Evolutionary conservation across 2,888 invertebrate species (phyloP).

Genomic region (Tortricodes alternella): DNA sequence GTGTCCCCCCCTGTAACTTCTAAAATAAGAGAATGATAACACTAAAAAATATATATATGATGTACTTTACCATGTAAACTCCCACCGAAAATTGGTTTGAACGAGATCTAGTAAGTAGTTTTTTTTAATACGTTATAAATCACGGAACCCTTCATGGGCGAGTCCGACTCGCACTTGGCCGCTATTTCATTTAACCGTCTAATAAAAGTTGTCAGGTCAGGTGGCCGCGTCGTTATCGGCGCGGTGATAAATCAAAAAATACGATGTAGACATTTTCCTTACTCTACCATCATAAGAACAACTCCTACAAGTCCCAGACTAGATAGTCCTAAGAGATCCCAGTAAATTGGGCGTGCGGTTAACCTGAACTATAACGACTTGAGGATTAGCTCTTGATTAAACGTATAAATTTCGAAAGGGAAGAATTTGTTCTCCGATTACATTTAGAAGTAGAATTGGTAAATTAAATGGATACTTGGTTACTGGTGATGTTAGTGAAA

Average conservation of each 20-base stretch:
- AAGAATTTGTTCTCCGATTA: constrained; percentile 3
- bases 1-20: no score
- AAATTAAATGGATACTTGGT: constrained; percentile 13
- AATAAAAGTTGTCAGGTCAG: constrained; percentile 46
- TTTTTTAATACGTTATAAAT: no score
- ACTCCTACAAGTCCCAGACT: neutral
- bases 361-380: constrained; percentile 41
- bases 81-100: no score
- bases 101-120: no score
- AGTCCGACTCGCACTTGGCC: no score
- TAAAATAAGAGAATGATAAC: no score
- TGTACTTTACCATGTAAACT: no score
- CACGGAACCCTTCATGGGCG: no score
- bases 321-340: constrained; percentile 24
- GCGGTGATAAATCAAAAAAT: constrained; percentile 50
- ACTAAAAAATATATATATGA: no score
- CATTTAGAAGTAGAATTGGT: constrained; percentile 12
- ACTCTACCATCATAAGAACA: constrained; percentile 5
- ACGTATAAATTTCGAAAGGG: constrained; percentile 35
- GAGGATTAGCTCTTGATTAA: constrained; percentile 53
- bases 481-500: no score
- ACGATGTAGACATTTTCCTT: constrained; percentile 20
- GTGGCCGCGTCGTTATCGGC: constrained; percentile 45
- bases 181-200: constrained; percentile 36
- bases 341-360: constrained; percentile 38